A percentile compares a stretch with the other conserved stretches of the same genome.
Evolutionary conservation across 2,888 invertebrate species (phyloP).

Genomic region (Chorisops tibialis): DNA sequence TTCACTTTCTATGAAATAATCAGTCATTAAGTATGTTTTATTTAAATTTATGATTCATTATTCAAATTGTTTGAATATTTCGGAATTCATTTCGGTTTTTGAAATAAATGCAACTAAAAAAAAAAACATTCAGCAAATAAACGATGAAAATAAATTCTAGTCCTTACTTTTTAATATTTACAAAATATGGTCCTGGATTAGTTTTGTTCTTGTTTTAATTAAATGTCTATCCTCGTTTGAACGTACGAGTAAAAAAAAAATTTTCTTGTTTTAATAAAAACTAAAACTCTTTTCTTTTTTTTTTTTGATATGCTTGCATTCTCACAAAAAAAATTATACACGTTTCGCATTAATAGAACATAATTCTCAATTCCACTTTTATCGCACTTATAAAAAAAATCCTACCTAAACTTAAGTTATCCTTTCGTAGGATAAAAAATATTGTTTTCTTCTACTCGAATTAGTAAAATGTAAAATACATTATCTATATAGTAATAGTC

Average conservation of each 20-base stretch:
- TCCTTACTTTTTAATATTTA: background rate
- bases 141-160: background rate
- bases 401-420: slow-evolving; percentile 9
- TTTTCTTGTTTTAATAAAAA: background rate
- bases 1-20: slow-evolving; percentile 18
- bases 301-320: slow-evolving; percentile 24
- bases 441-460: background rate
- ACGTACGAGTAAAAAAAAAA: background rate
- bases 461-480: slow-evolving; percentile 12
- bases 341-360: slow-evolving; percentile 8
- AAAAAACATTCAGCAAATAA: background rate
- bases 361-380: slow-evolving; percentile 17
- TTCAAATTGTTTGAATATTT: background rate
- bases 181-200: slow-evolving; percentile 13
- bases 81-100: too few species aligned
- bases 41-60: background rate
- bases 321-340: background rate
- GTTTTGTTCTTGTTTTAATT: background rate
- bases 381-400: slow-evolving; percentile 1
- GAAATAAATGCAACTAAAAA: background rate
- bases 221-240: background rate
- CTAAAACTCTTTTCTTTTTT: too few species aligned
- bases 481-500: slow-evolving; percentile 9
- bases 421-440: background rate
- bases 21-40: slow-evolving; percentile 21